Base-by-base conservation (phyloP, 2,888 invertebrate species). In the Mycalesis mineus region DNA sequence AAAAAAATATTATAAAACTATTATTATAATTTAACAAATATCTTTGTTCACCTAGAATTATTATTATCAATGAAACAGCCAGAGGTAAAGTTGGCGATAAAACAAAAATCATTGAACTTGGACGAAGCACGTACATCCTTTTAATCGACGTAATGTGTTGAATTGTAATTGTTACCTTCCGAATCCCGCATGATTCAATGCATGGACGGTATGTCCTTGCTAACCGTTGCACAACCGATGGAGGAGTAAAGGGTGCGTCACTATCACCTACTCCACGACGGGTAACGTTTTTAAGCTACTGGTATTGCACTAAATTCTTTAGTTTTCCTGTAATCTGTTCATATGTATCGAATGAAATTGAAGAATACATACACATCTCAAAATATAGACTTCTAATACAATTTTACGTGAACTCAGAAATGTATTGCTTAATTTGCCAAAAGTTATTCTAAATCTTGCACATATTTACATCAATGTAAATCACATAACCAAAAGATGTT, bases 251-350 rank as follows among this genome's bases (percentile, higher is more conserved):
- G 74, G 77, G 78, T 74, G 77, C 77, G 81, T 82, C 82, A 81
- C 75, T 68, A 73, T 69, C 41, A 31, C 49, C 45, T 37, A 68
- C 72, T 74, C 74, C 71, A 68, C 66, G 69, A 63, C 70, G 9
- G 31, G 15, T 33, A 33, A 31, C 84, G 86, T 85, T 84, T 83
- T 75, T 73, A 68, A 72, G 76, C 77, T 77, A 72, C 74, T 77
- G 74, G 74, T 80, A 83, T 81, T 77, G 45, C 28, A n/a, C n/a
- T n/a, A 14, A 39, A 62, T 5, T 4, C 22, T 22, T 22, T 5
- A 51, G 57, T 8, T 14, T 1, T 44, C 29, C 13, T 44, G n/a
- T n/a, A n/a, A n/a, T n/a, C n/a, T n/a, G n/a, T n/a, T n/a, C n/a
- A n/a, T n/a, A n/a, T n/a, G n/a, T n/a, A n/a, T n/a, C n/a, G n/a